Evolutionary conservation across 35 echinoderm and acorn worm species (phyloP).

Genomic region (Anneissia japonica): DNA sequence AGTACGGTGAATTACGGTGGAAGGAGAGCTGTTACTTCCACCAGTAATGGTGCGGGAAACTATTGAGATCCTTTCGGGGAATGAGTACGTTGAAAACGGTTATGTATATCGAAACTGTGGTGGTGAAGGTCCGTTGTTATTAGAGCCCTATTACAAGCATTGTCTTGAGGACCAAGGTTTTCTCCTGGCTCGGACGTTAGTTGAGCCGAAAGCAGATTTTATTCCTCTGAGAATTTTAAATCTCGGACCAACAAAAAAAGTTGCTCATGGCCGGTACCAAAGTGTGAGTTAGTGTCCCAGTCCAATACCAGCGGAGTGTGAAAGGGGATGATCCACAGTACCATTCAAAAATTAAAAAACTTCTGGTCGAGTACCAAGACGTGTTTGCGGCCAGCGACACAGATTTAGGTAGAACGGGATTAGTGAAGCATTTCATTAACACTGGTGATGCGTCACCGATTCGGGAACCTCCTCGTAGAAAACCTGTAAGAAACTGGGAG

Average conservation of each 20-base stretch:
- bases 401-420: conserved; percentile 12
- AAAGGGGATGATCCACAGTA: background rate
- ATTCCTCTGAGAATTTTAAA: background rate
- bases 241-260: background rate
- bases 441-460: conserved; percentile 29
- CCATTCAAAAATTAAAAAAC: background rate
- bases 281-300: background rate
- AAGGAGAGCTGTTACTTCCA: background rate
- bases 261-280: background rate
- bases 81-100: background rate
- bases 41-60: background rate
- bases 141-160: background rate
- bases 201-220: background rate
- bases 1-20: background rate
- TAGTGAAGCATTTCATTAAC: conserved; percentile 30
- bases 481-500: conserved; percentile 15
- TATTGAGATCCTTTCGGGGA: background rate
- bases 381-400: conserved; percentile 25
- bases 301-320: background rate
- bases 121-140: background rate
- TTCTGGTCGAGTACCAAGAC: conserved; percentile 33
- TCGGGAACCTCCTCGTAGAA: conserved; percentile 16
- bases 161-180: background rate
- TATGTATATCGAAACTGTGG: background rate
- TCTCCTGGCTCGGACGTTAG: background rate